A percentile compares a stretch with the other conserved stretches of the same genome.
Evolutionary conservation across 2,113 vertebrate genomes (phyloP).

Genomic region (Circaetus cinerascens): DNA sequence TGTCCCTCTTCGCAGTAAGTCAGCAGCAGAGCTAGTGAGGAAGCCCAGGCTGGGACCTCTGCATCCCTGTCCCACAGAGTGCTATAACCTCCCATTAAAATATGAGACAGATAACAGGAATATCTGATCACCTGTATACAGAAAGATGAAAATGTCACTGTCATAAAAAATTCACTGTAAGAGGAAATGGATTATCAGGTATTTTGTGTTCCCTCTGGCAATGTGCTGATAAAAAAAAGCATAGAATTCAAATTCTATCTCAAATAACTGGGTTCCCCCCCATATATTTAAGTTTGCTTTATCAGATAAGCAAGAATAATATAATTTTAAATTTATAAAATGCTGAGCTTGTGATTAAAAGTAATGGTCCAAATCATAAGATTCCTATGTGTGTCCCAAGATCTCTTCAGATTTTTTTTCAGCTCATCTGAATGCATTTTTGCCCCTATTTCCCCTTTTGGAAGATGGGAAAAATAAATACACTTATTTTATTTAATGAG

Average conservation of each 20-base stretch:
- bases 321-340: neutral
- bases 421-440: neutral
- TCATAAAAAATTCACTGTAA: neutral
- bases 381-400: neutral
- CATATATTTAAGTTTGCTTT: neutral
- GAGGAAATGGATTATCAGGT: neutral
- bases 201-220: neutral
- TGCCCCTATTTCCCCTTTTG: neutral
- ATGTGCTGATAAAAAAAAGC: neutral
- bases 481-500: neutral
- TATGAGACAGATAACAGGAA: neutral
- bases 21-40: neutral
- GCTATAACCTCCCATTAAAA: neutral
- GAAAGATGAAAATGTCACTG: neutral
- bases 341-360: neutral
- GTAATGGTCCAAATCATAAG: neutral
- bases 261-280: neutral
- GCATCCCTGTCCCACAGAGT: rapidly evolving
- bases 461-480: neutral
- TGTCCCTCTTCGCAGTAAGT: neutral
- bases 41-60: neutral
- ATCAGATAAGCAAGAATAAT: neutral
- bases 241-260: neutral
- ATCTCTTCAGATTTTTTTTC: neutral
- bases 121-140: neutral